Evolutionary conservation across 2,888 invertebrate species (phyloP).

Genomic region (Drosophila borealis): DNA sequence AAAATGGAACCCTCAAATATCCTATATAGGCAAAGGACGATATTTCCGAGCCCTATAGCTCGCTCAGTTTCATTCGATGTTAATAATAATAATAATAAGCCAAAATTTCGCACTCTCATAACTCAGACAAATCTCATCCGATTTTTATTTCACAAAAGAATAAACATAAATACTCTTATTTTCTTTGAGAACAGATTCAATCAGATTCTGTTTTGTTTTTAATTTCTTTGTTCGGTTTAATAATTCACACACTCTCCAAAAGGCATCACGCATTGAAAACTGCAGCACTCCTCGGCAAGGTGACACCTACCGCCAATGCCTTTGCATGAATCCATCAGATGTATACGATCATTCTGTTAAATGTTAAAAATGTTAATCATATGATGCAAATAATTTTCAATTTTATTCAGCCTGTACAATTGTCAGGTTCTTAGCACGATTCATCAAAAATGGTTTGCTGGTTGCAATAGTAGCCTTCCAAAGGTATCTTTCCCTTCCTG

Average conservation of each 20-base stretch:
- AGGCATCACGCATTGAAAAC: background rate
- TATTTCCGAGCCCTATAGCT: no score
- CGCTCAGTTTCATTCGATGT: no score
- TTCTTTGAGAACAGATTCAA: no score
- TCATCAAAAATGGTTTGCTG: background rate
- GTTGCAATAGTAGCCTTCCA: background rate
- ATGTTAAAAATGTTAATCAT: no score
- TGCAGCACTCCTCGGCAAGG: constrained; percentile 17
- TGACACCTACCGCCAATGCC: background rate
- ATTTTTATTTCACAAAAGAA: no score
- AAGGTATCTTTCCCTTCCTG: background rate
- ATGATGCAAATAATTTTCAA: background rate
- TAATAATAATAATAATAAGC: no score
- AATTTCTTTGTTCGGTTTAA: background rate
- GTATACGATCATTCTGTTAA: background rate
- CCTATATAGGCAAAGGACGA: no score
- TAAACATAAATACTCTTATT: no score
- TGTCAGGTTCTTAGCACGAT: background rate
- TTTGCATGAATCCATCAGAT: background rate
- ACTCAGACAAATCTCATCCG: no score
- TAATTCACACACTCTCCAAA: background rate
- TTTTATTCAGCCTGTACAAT: background rate
- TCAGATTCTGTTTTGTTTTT: no score
- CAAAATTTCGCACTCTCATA: no score
- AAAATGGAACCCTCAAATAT: no score